These are phyloP conservation scores for Microtus montanus DNA, from an alignment of 2,113 vertebrate genomes.

Conservation along the genomic window DNA sequence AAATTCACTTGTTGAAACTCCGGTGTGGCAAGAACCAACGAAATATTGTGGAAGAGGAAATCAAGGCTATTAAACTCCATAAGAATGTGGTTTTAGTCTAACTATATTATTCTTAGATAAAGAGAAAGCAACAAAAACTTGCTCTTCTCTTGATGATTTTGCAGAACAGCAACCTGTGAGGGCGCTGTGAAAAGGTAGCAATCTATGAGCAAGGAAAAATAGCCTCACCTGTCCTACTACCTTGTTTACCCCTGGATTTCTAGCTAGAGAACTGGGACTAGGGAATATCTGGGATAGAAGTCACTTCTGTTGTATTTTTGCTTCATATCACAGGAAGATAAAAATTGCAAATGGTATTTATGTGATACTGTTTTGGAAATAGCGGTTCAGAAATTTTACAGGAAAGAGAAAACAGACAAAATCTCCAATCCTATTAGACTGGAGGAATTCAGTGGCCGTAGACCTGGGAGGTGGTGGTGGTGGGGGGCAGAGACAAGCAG, in stretches of 20 bases:
- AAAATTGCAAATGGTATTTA: neutral
- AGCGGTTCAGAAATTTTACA: neutral
- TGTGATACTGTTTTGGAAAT: neutral
- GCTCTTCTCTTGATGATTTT: too few species aligned
- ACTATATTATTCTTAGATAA: too few species aligned
- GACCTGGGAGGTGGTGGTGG: too few species aligned
- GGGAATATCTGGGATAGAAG: neutral
- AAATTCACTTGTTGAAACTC: neutral
- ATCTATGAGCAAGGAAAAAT: neutral
- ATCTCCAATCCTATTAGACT: neutral
- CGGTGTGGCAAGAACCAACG: neutral
- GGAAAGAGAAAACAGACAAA: neutral
- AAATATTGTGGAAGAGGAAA: neutral
- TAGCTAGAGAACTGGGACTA: accelerated
- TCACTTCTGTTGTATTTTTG: neutral
- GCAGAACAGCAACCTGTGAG: neutral
- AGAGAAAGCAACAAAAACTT: neutral
- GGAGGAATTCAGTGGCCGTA: too few species aligned
- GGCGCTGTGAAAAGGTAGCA: neutral
- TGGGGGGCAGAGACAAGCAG: too few species aligned
- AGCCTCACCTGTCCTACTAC: too few species aligned
- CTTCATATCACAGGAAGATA: too few species aligned
- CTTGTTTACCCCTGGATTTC: neutral
- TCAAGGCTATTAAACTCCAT: neutral
- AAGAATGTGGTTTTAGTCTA: neutral